Evolutionary conservation across 2,888 invertebrate genomes (phyloP).

Genomic region (Cinara cedri): DNA sequence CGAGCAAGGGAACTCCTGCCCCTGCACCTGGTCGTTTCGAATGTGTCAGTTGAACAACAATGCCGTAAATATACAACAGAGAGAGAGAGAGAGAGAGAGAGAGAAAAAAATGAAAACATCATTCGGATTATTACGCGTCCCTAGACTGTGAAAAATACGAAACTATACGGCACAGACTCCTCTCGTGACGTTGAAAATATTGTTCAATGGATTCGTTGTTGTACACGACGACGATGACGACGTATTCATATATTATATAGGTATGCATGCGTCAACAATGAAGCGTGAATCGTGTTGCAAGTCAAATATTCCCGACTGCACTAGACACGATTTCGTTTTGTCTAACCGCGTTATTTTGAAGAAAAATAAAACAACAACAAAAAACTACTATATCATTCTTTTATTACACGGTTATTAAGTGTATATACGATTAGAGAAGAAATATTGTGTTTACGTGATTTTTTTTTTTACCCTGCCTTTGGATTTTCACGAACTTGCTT

Average conservation of each 20-base stretch:
- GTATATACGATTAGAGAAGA: slow-evolving; percentile 6
- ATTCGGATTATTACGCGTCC: background rate
- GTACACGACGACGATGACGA: too few species aligned
- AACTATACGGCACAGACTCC: background rate
- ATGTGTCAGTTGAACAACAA: slow-evolving; percentile 5
- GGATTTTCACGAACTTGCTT: background rate
- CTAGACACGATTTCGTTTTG: slow-evolving; percentile 45
- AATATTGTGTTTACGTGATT: slow-evolving; percentile 14
- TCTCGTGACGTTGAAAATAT: slow-evolving; percentile 15
- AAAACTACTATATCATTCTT: slow-evolving; percentile 27
- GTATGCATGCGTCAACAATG: slow-evolving; percentile 19
- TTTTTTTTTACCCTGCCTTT: background rate
- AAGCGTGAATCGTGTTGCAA: slow-evolving; percentile 38
- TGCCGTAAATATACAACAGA: background rate
- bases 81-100: too few species aligned
- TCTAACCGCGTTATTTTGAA: slow-evolving; percentile 19
- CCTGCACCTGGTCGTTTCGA: background rate
- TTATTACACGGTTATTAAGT: slow-evolving; percentile 22
- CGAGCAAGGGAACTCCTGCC: background rate
- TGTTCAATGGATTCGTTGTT: slow-evolving; percentile 10
- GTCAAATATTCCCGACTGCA: slow-evolving; percentile 11
- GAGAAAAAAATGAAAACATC: background rate
- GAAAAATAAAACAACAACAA: background rate
- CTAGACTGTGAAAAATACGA: too few species aligned
- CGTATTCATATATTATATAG: background rate